Conservation (phyloP, 2,797 vertebrate species). For the Crenichthys baileyi region DNA sequence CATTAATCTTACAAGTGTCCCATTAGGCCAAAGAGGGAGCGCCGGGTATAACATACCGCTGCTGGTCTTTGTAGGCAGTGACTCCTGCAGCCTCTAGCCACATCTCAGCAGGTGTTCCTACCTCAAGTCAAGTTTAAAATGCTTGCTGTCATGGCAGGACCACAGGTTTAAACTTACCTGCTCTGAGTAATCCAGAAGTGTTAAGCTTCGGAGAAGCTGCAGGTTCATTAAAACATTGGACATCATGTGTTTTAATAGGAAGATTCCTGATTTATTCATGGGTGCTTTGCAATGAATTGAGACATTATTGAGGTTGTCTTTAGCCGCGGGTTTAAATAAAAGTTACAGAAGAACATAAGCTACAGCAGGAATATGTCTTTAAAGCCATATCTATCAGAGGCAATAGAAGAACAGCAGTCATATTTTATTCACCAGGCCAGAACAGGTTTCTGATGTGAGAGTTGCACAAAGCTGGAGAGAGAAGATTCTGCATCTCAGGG, state of each 20-base stretch:
- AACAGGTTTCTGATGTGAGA: slow-evolving; percentile 14
- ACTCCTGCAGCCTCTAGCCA: slow-evolving; percentile 8
- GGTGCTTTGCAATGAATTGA: neutral
- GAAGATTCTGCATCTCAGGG: neutral
- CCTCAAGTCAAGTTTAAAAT: slow-evolving; percentile 6
- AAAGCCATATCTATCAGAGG: slow-evolving; percentile 8
- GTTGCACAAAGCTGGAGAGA: slow-evolving; percentile 14
- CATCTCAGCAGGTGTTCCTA: slow-evolving; percentile 17
- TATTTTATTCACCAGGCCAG: slow-evolving; percentile 36
- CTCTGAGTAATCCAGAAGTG: neutral
- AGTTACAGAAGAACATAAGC: slow-evolving; percentile 4
- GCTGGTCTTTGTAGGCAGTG: neutral
- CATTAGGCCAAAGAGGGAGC: neutral
- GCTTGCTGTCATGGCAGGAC: neutral
- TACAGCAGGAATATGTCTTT: neutral
- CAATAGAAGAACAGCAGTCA: slow-evolving; percentile 14
- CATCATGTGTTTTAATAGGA: neutral
- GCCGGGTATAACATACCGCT: neutral
- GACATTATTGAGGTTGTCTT: neutral
- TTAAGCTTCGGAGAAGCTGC: neutral
- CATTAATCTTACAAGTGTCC: neutral
- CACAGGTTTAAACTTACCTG: neutral
- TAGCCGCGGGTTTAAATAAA: neutral
- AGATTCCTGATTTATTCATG: neutral
- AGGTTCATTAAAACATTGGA: neutral